Base-by-base conservation (phyloP, 2,113 vertebrate genomes). In the Charina bottae region DNA sequence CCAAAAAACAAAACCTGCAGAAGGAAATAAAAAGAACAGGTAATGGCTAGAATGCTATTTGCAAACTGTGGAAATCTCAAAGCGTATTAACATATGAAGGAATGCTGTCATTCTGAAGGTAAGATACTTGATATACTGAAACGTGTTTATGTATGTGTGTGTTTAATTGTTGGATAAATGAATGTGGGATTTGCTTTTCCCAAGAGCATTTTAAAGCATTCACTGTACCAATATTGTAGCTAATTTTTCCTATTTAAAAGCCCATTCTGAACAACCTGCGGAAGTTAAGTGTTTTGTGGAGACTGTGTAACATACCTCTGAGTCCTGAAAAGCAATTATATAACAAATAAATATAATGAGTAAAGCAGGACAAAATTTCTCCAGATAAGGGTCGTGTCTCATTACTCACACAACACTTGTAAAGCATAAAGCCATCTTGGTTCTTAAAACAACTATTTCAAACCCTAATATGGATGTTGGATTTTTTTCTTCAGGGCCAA, bases 1-100 rank as follows among this genome's bases (percentile, higher is more conserved):
- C 99, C 99, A 96, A 99, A 99, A 97, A 99, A 99, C 86, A 99
- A 96, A 94, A 99, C 98, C 99, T 99, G 97, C 13, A 94, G 49
- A 91, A 90, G 93, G 89, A 94, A 53, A 96, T 72, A 93, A 23
- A 1, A 24, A 68, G 94, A 90, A 3, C 10, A 87, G 11, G 55
- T 58, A 26, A 72, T 49, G 26, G 19, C 56, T 1, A 62, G 55
- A 60, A 91, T 87, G 33, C 23, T 92, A 33, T 24, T 1, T 87
- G 86, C 62, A 93, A 87, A 91, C 42, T 88, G 33, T 85, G 8
- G 64, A 87, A 90, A 49, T 62, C 37, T 15, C 84, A 21, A 83
- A 6, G 3, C 19, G 58, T 53, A 42, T 60, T 62, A 56, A 17
- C 49, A 3, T 8, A 86, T 56, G 12, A 6, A 58, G 6, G 24